Conservation (phyloP, 2,113 vertebrate species). For the Budorcas taxicolor region DNA sequence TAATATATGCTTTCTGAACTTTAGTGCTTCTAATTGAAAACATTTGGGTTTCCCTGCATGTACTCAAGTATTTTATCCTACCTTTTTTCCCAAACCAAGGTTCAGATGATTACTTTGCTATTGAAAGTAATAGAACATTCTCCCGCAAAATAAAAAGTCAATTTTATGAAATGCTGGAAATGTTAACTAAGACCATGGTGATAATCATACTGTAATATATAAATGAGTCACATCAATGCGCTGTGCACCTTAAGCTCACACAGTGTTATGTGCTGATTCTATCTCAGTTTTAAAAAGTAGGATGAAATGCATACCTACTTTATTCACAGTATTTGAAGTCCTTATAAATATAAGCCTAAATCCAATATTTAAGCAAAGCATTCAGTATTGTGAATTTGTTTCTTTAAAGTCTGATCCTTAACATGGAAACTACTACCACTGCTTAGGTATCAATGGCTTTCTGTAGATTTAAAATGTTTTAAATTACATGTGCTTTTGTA, state of each 20-base stretch:
- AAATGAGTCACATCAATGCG: not conserved
- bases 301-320: not conserved
- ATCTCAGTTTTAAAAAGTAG: not conserved
- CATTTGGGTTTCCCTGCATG: not conserved
- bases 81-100: not conserved
- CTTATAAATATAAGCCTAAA: constrained; percentile 8
- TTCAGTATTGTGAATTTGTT: constrained; percentile 12
- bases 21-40: not conserved
- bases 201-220: not conserved
- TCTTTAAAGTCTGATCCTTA: not conserved
- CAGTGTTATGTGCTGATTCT: not conserved
- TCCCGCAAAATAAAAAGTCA: not conserved
- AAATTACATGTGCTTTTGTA: not conserved
- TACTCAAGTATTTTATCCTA: not conserved
- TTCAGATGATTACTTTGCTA: not conserved
- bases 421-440: not conserved
- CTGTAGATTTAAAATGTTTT: not conserved
- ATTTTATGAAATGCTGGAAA: not conserved
- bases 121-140: not conserved
- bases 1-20: not conserved
- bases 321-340: not conserved
- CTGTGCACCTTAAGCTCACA: not conserved
- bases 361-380: not conserved
- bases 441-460: not conserved
- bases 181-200: not conserved